Percentiles rank a stretch among this genome's conserved stretches.
phyloP scores from a whole-genome alignment of 2,797 vertebrate genomes.

The Crax fasciolata region DNA sequence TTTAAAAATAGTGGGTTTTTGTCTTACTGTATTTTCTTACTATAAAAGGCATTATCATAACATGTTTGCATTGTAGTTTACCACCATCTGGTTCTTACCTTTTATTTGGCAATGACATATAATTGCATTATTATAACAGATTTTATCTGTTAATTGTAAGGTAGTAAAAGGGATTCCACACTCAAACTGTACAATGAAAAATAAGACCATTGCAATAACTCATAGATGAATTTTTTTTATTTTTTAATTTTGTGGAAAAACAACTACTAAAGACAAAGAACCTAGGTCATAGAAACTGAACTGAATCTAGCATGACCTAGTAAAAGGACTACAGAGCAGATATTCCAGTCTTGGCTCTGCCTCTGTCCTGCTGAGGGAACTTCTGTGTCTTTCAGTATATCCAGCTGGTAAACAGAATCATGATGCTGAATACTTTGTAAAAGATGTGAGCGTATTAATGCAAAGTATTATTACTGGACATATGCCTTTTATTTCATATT shows the following conservation, averaged over 20 bases:
- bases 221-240: not conserved
- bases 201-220: constrained; percentile 18
- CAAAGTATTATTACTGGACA: not conserved
- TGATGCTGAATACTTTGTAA: not conserved
- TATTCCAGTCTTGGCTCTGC: not conserved
- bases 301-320: not conserved
- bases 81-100: constrained; percentile 43
- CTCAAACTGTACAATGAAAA: constrained; percentile 28
- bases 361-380: not conserved
- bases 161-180: constrained; percentile 47
- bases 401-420: not conserved
- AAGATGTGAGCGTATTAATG: not conserved
- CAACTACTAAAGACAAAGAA: not conserved
- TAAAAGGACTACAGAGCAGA: not conserved
- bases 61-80: constrained; percentile 24
- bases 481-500: not conserved
- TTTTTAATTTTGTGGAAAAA: too few relatives aligned
- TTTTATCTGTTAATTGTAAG: constrained; percentile 68
- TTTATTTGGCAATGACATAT: constrained; percentile 62
- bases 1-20: not conserved
- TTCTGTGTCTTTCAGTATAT: not conserved
- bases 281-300: not conserved
- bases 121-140: constrained; percentile 53
- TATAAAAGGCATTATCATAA: not conserved
- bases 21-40: constrained; percentile 28